Percentiles rank a stretch among this genome's conserved stretches.
phyloP scores from a whole-genome alignment of 2,797 vertebrate genomes.

The Falco biarmicus region DNA sequence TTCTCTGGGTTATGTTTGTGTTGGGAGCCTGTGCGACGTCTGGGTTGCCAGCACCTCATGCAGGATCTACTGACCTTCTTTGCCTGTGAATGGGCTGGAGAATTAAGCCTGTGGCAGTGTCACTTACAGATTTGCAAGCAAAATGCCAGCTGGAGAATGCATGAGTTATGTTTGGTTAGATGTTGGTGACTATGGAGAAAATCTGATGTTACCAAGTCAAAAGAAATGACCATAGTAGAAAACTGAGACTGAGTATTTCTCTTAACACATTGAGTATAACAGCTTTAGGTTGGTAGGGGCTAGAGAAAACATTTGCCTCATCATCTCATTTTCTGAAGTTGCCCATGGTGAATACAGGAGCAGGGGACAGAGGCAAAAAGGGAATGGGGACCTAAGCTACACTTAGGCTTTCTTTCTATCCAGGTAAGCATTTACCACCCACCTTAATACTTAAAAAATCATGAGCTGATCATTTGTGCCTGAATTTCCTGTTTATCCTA shows the following conservation, averaged over 20 bases:
- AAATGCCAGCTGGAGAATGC: not conserved
- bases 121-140: not conserved
- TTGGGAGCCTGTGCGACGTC: not conserved
- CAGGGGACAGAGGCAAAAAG: not conserved
- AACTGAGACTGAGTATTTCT: not conserved
- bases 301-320: not conserved
- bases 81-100: not conserved
- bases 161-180: not conserved
- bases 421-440: not conserved
- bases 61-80: not conserved
- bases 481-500: not conserved
- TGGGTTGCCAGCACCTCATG: not conserved
- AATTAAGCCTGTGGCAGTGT: not conserved
- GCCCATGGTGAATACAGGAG: accelerated
- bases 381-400: not conserved
- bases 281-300: not conserved
- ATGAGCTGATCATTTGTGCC: not conserved
- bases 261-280: not conserved
- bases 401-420: not conserved
- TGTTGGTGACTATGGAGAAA: not conserved
- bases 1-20: not conserved
- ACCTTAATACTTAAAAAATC: not conserved
- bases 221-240: not conserved
- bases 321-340: not conserved
- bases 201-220: not conserved